Evolutionary conservation across 2,113 vertebrate species (phyloP).

Genomic region (Pungitius pungitius): DNA sequence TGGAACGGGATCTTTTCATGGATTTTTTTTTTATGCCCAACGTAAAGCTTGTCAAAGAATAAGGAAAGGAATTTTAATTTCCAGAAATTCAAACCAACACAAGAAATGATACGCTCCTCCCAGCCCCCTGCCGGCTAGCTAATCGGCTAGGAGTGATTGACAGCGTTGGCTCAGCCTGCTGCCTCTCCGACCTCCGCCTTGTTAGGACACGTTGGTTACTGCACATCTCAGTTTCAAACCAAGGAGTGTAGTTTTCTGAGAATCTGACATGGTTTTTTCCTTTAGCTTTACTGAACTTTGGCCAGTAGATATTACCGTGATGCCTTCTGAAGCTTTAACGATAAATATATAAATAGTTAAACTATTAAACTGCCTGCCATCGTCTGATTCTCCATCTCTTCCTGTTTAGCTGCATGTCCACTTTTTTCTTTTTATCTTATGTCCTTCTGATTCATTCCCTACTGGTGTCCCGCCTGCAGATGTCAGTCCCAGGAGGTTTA

Average conservation of each 20-base stretch:
- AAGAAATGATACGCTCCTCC: slow-evolving; percentile 9
- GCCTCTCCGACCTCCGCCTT: slow-evolving; percentile 23
- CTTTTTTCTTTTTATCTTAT: neutral
- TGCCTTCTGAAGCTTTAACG: neutral
- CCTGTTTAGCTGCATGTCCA: slow-evolving; percentile 10
- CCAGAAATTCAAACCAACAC: slow-evolving; percentile 35
- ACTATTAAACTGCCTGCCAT: neutral
- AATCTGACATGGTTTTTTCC: slow-evolving; percentile 14
- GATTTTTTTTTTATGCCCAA: neutral
- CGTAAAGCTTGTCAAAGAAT: slow-evolving; percentile 8
- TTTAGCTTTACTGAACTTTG: neutral
- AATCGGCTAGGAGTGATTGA: slow-evolving; percentile 46
- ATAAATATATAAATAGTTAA: neutral
- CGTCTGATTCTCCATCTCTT: neutral
- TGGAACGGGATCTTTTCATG: neutral
- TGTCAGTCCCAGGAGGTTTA: slow-evolving; percentile 29
- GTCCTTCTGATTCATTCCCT: slow-evolving; percentile 20
- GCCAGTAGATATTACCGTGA: neutral
- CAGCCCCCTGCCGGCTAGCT: slow-evolving; percentile 33
- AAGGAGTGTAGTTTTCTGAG: neutral
- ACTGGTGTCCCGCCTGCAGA: slow-evolving; percentile 13
- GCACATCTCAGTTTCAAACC: slow-evolving; percentile 31
- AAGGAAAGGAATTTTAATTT: slow-evolving; percentile 37
- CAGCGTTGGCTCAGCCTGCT: slow-evolving; percentile 41
- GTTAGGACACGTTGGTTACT: slow-evolving; percentile 35